A percentile compares a stretch with the other conserved stretches of the same genome.
phyloP scores from a whole-genome alignment of 2,888 invertebrate genomes.

The Pterostichus madidus region DNA sequence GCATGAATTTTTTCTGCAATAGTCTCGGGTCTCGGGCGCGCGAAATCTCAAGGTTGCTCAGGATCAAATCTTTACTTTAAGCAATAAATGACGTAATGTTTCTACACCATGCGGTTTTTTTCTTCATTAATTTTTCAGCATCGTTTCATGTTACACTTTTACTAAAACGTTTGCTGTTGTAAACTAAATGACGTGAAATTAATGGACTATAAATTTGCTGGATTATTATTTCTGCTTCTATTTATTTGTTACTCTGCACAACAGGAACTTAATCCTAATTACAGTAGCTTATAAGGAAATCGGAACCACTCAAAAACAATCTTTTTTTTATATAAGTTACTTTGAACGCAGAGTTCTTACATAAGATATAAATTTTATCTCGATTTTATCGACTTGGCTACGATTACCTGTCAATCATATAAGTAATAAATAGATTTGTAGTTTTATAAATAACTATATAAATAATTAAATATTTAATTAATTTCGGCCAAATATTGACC shows the following conservation, averaged over 20 bases:
- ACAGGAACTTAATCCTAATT: too few relatives aligned
- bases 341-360: too few relatives aligned
- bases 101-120: conserved; percentile 42
- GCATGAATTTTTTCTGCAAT: conserved; percentile 61
- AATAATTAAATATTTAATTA: neutral
- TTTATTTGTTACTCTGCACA: too few relatives aligned
- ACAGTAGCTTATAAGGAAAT: too few relatives aligned
- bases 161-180: conserved; percentile 13
- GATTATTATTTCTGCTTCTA: neutral
- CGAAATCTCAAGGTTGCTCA: conserved; percentile 58
- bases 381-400: too few relatives aligned
- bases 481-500: neutral
- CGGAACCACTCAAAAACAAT: too few relatives aligned
- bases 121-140: conserved; percentile 27
- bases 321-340: too few relatives aligned
- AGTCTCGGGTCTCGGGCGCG: conserved; percentile 13
- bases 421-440: too few relatives aligned
- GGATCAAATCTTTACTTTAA: conserved; percentile 58
- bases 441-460: neutral
- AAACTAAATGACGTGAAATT: conserved; percentile 12
- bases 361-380: too few relatives aligned
- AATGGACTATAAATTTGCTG: neutral
- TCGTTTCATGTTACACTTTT: conserved; percentile 44
- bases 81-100: conserved; percentile 63
- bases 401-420: too few relatives aligned